These are phyloP conservation scores for Pseudopipra pipra DNA, from an alignment of 2,113 vertebrate genomes.

Conservation along the genomic window DNA sequence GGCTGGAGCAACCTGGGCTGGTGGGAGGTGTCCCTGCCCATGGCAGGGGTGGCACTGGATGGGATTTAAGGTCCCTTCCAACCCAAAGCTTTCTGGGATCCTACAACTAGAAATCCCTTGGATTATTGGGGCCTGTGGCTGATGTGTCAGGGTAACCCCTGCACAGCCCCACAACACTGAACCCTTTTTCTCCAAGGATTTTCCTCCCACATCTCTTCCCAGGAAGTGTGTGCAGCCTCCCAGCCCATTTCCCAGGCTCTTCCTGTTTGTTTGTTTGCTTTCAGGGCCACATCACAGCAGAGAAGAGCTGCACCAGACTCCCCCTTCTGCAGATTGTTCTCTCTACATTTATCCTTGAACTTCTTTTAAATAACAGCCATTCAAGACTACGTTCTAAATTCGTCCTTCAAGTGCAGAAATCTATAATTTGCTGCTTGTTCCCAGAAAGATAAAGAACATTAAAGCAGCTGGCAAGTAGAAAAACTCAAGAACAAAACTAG, in stretches of 20 bases:
- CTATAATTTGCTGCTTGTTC: not conserved
- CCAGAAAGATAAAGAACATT: not conserved
- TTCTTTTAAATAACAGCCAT: not conserved
- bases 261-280: not conserved
- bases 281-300: not conserved
- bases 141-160: not conserved
- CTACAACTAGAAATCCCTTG: not conserved
- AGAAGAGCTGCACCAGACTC: not conserved
- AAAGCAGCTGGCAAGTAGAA: slow-evolving; percentile 42
- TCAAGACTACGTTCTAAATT: not conserved
- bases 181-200: not conserved
- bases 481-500: slow-evolving; percentile 11
- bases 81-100: not conserved
- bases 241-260: not conserved
- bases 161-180: not conserved
- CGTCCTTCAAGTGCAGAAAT: not conserved
- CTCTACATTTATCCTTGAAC: not conserved
- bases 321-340: not conserved
- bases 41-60: too few relatives aligned
- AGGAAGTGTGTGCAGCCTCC: rapidly evolving
- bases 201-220: not conserved
- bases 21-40: not conserved
- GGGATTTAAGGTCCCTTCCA: too few relatives aligned
- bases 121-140: rapidly evolving
- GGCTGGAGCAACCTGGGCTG: too few relatives aligned